Conservation (phyloP, 2,888 invertebrate species). For the Aporophyla nigra region DNA sequence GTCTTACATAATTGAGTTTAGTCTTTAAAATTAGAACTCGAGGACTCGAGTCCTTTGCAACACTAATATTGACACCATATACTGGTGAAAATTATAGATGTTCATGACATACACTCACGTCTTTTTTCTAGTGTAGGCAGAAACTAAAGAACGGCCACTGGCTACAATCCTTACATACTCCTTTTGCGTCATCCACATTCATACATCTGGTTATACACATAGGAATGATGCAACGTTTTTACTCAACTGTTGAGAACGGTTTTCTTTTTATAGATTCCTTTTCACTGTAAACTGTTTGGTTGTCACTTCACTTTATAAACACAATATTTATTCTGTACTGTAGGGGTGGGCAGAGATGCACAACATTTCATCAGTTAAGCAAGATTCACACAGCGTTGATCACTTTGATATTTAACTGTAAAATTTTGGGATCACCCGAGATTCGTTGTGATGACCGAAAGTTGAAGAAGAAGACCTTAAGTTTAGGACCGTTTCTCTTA, state of each 20-base stretch:
- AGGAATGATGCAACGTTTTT: background rate
- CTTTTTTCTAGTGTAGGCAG: too few relatives aligned
- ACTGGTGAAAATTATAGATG: too few relatives aligned
- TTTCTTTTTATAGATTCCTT: background rate
- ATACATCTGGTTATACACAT: background rate
- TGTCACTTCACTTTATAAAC: background rate
- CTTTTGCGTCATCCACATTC: too few relatives aligned
- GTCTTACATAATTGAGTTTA: too few relatives aligned
- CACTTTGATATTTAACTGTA: background rate
- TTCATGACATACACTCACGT: too few relatives aligned
- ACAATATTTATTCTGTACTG: background rate
- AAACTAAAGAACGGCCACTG: too few relatives aligned
- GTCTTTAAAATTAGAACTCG: too few relatives aligned
- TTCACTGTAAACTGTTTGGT: constrained; percentile 1
- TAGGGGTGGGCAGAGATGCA: constrained; percentile 5
- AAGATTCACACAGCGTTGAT: background rate
- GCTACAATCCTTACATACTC: too few relatives aligned
- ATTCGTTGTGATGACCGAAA: background rate
- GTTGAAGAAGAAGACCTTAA: too few relatives aligned
- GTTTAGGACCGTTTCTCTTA: too few relatives aligned
- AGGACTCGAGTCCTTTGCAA: too few relatives aligned
- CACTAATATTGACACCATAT: too few relatives aligned
- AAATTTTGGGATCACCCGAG: background rate
- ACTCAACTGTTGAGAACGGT: background rate
- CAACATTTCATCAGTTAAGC: background rate